phyloP scores from a whole-genome alignment of 2,888 invertebrate genomes.

The Metallyticus violacea region DNA sequence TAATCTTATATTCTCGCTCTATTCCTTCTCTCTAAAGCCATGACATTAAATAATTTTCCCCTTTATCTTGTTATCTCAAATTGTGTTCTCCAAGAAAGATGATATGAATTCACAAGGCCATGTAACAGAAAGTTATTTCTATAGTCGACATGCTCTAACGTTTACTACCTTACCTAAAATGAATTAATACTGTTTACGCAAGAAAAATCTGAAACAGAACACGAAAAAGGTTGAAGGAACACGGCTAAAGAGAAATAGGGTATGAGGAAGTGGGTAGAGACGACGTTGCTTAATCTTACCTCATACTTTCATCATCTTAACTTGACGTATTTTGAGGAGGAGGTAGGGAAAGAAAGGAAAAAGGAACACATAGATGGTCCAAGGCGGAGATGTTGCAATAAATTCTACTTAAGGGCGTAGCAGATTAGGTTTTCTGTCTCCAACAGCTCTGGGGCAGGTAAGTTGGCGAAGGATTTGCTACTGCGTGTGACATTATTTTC shows the following conservation, averaged over 20 bases:
- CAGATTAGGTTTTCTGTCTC: not conserved
- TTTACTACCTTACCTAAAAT: no score
- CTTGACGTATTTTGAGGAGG: not conserved
- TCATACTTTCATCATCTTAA: constrained; percentile 21
- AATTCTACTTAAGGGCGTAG: constrained; percentile 11
- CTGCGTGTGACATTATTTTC: not conserved
- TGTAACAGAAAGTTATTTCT: no score
- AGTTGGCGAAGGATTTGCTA: not conserved
- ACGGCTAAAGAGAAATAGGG: not conserved
- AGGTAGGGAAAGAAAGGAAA: not conserved
- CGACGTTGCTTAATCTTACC: not conserved
- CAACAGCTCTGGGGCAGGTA: not conserved
- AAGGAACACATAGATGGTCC: not conserved
- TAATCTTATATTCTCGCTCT: no score
- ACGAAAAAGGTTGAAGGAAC: not conserved
- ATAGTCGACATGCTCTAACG: no score
- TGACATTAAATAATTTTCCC: no score
- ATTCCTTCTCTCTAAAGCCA: no score
- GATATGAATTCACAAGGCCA: no score
- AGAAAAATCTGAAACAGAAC: not conserved
- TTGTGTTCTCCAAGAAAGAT: no score
- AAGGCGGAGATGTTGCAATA: constrained; percentile 2
- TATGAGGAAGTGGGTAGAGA: not conserved
- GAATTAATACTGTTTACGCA: not conserved
- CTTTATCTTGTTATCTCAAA: no score